Base-by-base conservation (phyloP, 2,797 vertebrate genomes). In the Takifugu ocellatus region DNA sequence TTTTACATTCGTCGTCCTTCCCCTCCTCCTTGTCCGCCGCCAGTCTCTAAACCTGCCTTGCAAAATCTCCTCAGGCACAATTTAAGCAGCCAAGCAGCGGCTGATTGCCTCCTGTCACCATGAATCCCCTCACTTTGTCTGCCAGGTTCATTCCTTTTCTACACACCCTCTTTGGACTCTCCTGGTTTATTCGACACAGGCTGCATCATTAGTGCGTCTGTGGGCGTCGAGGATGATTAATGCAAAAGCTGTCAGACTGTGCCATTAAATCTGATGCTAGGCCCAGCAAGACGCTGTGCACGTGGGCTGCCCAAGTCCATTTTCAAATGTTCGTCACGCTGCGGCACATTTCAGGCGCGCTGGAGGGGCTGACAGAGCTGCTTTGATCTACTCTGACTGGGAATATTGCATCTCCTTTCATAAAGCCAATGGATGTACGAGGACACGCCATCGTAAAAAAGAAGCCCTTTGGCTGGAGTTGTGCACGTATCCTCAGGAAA, bases 211-310 rank as follows among this genome's bases (percentile, higher is more conserved):
- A 63, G 44, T 49, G 39, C 5, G 1, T 59, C 43, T 66, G 78
- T 74, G 66, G 78, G 70, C 3, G 68, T 57, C 48, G 50, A 48
- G 36, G 60, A 70, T 75, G 68, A 81, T 81, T 79, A 75, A 79
- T 76, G 56, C 59, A 70, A 75, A 63, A 36, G 36, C 61, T 73
- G 73, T 62, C 77, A 63, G 39, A 60, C 54, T 29, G 43, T 66
- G 46, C 63, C 66, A 66, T 78, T 51, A 81, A 71, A 72, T 66
- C 62, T 63, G 76, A 78, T 43, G 56, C 54, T 54, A 1, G 58
- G 51, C 55, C 54, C 51, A 59, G 24, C 49, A 58, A 36, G 56
- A 59, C 45, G 49, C 26, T 60, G 49, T 0, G 1, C 25, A 63
- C 50, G 63, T 67, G 75, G 75, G 66, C 56, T 8, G 60, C 52